phyloP scores from a whole-genome alignment of 2,113 vertebrate genomes.

The Felis chaus region DNA sequence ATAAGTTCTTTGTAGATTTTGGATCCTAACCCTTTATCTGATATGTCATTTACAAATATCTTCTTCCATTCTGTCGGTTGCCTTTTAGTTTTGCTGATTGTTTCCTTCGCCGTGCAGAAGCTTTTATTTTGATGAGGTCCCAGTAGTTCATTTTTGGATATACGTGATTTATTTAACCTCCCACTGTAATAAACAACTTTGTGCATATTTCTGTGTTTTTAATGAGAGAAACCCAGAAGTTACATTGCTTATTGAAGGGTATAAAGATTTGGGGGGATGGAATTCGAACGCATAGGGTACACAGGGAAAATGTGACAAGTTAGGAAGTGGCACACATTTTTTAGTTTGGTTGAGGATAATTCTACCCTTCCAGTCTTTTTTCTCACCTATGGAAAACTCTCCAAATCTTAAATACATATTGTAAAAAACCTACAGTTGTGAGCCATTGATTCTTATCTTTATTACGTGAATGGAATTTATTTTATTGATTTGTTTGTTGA shows the following conservation, averaged over 20 bases:
- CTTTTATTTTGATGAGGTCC: too few species aligned
- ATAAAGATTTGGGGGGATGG: neutral
- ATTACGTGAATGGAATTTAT: neutral
- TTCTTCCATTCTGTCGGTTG: too few species aligned
- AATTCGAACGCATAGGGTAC: neutral
- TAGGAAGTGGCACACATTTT: fast-evolving
- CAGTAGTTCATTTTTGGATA: too few species aligned
- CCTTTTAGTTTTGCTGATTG: too few species aligned
- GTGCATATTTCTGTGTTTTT: neutral
- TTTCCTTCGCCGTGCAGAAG: too few species aligned
- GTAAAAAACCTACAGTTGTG: neutral
- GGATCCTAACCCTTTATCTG: too few species aligned
- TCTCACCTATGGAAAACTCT: neutral
- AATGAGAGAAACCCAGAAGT: neutral
- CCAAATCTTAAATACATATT: neutral
- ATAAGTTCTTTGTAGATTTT: too few species aligned
- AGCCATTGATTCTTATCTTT: neutral
- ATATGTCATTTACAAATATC: too few species aligned
- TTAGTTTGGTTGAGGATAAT: neutral
- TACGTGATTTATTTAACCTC: neutral
- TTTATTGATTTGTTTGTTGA: too few species aligned
- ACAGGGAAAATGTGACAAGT: neutral
- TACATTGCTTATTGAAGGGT: neutral
- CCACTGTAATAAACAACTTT: too few species aligned
- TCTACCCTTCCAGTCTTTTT: neutral